Conservation (phyloP, 2,888 invertebrate species). For the Nycteola revayana region DNA sequence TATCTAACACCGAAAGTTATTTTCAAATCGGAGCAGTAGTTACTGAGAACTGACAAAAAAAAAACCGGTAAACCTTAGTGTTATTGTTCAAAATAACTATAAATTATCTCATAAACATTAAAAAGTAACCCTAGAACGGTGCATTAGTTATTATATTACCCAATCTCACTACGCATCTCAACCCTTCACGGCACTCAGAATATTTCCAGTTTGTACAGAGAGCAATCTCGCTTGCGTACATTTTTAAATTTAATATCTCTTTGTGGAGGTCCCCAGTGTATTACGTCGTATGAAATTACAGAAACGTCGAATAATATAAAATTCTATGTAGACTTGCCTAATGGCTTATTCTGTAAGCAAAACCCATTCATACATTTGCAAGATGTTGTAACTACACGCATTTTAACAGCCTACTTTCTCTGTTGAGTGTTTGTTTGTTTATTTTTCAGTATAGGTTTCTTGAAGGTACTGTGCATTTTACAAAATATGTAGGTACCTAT, state of each 20-base stretch:
- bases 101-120: conserved; percentile 3
- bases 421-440: conserved; percentile 1
- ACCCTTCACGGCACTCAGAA: conserved; percentile 22
- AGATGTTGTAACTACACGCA: conserved; percentile 5
- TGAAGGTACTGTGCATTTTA: too few relatives aligned
- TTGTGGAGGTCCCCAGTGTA: conserved; percentile 50
- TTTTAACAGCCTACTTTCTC: conserved; percentile 7
- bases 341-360: conserved; percentile 28
- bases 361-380: conserved; percentile 23
- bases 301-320: conserved; percentile 51
- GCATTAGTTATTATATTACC: conserved; percentile 14
- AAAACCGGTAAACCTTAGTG: too few relatives aligned
- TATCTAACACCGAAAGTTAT: too few relatives aligned
- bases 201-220: conserved; percentile 23
- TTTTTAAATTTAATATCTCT: conserved; percentile 75
- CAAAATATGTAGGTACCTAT: too few relatives aligned
- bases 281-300: conserved; percentile 55
- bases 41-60: too few relatives aligned
- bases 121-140: conserved; percentile 5
- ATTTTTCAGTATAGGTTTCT: too few relatives aligned
- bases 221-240: conserved; percentile 55
- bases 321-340: conserved; percentile 39
- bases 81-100: too few relatives aligned
- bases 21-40: too few relatives aligned
- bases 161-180: conserved; percentile 15